These are phyloP conservation scores for Drosophila ezoana DNA, from an alignment of 2,888 invertebrate genomes.

Conservation along the genomic window DNA sequence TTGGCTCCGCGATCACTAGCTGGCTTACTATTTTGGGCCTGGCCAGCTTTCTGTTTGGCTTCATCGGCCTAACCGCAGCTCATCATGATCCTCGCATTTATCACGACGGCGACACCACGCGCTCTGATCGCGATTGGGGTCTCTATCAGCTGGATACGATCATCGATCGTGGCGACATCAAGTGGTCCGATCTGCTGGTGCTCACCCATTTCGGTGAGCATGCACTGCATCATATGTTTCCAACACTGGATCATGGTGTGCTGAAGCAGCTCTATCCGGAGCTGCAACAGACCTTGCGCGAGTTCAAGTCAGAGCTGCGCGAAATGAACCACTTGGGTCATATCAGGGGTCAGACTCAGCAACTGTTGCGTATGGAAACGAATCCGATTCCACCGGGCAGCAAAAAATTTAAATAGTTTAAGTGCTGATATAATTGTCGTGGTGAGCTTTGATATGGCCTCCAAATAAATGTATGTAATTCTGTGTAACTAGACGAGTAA, in stretches of 20 bases:
- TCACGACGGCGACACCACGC: slow-evolving; percentile 90
- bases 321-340: slow-evolving; percentile 87
- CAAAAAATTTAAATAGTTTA: slow-evolving; percentile 45
- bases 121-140: slow-evolving; percentile 89
- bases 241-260: slow-evolving; percentile 91
- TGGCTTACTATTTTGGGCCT: slow-evolving; percentile 87
- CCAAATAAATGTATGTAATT: background rate
- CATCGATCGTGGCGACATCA: slow-evolving; percentile 89
- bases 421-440: background rate
- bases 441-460: background rate
- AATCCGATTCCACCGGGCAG: slow-evolving; percentile 80
- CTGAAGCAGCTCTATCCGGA: slow-evolving; percentile 88
- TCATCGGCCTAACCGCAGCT: slow-evolving; percentile 89
- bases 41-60: slow-evolving; percentile 87
- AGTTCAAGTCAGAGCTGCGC: slow-evolving; percentile 75
- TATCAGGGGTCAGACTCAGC: slow-evolving; percentile 88
- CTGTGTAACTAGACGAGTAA: too few relatives aligned
- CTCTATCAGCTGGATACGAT: slow-evolving; percentile 90
- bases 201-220: slow-evolving; percentile 92
- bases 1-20: slow-evolving; percentile 50
- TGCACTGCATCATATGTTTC: slow-evolving; percentile 91
- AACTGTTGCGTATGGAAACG: slow-evolving; percentile 85
- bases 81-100: slow-evolving; percentile 92
- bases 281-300: slow-evolving; percentile 73
- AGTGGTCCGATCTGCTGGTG: slow-evolving; percentile 88